Percentiles rank a stretch among this genome's conserved stretches.
Evolutionary conservation across 1,140 invertebrate genomes (phyloP).

Genomic region (Zeugodacus cucurbitae): DNA sequence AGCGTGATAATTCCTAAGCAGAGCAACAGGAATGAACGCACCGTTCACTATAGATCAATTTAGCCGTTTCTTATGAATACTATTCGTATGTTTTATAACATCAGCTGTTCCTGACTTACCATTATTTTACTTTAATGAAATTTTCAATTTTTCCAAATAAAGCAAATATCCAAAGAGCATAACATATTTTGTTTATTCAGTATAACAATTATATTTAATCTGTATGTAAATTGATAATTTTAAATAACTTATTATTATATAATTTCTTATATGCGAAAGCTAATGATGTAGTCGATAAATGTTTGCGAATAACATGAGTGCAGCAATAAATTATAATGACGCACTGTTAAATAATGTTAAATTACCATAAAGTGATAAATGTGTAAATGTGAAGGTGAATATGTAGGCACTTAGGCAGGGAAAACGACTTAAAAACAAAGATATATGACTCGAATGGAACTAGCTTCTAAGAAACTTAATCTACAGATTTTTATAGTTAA

Average conservation of each 20-base stretch:
- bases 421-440: background rate
- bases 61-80: too few relatives aligned
- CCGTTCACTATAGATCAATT: too few relatives aligned
- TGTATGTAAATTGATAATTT: background rate
- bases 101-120: too few relatives aligned
- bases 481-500: background rate
- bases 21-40: too few relatives aligned
- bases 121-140: too few relatives aligned
- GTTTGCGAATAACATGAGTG: background rate
- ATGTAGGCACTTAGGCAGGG: background rate
- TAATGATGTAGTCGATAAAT: background rate
- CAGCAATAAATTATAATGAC: slow-evolving; percentile 8
- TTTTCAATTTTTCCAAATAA: background rate
- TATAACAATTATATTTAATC: background rate
- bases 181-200: background rate
- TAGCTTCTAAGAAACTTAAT: background rate
- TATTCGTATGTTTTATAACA: too few relatives aligned
- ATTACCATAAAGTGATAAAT: background rate
- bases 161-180: background rate
- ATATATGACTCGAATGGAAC: background rate
- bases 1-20: too few relatives aligned
- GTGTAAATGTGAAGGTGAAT: background rate
- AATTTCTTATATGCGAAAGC: background rate
- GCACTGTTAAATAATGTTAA: background rate
- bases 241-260: background rate